A percentile compares a stretch with the other conserved stretches of the same genome.
These are phyloP conservation scores for Spilogale gracilis DNA, from an alignment of 2,113 vertebrate genomes.

Conservation along the genomic window DNA sequence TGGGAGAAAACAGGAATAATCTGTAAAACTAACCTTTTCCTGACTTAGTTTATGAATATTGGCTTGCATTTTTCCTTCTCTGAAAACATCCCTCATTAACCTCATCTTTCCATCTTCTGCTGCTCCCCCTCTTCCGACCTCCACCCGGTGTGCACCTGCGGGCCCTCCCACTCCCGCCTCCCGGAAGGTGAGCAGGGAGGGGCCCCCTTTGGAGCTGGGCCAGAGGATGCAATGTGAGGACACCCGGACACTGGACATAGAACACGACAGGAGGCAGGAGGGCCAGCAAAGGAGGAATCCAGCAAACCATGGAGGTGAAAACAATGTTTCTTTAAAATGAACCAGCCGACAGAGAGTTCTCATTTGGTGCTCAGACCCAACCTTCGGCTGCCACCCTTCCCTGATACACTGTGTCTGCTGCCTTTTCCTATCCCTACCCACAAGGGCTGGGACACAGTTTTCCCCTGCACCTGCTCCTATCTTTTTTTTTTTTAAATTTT, in stretches of 20 bases:
- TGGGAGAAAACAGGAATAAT: not conserved
- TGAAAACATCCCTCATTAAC: not conserved
- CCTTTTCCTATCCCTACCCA: no score
- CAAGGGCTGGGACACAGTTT: not conserved
- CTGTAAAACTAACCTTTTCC: not conserved
- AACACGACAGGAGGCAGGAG: not conserved
- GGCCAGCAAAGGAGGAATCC: not conserved
- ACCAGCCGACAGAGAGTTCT: no score
- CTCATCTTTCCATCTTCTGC: not conserved
- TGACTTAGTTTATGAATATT: not conserved
- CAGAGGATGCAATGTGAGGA: no score
- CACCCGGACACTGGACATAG: not conserved
- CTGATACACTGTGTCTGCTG: not conserved
- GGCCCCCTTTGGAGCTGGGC: not conserved
- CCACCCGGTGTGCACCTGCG: accelerated
- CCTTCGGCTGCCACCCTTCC: not conserved
- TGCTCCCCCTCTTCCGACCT: accelerated
- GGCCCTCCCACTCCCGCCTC: not conserved
- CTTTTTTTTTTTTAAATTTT: no score
- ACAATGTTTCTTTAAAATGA: not conserved
- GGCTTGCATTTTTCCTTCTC: not conserved
- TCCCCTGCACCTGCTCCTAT: not conserved
- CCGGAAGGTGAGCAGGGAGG: not conserved
- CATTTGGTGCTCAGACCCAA: not conserved
- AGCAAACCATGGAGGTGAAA: not conserved